phyloP scores from a whole-genome alignment of 2,888 invertebrate species.

The Hirtodrosophila alboralis region DNA sequence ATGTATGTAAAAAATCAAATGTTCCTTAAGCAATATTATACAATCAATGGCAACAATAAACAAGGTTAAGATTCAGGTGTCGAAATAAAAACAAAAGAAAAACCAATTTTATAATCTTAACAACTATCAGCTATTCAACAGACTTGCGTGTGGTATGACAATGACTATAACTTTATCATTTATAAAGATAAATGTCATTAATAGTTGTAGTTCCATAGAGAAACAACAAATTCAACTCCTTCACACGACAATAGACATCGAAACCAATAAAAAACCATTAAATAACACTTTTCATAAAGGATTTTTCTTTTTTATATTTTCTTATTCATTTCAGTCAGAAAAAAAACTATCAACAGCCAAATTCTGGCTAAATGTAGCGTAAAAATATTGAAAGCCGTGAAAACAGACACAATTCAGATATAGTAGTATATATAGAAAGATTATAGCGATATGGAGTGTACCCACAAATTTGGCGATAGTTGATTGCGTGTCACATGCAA shows the following conservation, averaged over 20 bases:
- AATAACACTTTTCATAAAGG: slow-evolving; percentile 53
- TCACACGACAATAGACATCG: slow-evolving; percentile 33
- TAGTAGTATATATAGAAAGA: slow-evolving; percentile 7
- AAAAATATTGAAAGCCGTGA: slow-evolving; percentile 45
- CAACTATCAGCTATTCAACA: neutral
- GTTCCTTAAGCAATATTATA: no score
- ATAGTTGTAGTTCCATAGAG: slow-evolving; percentile 40
- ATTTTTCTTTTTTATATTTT: slow-evolving; percentile 33
- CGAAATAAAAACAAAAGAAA: neutral
- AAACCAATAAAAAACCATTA: slow-evolving; percentile 61
- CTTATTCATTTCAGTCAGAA: neutral
- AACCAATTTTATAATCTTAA: no score
- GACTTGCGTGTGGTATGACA: slow-evolving; percentile 26
- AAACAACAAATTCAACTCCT: slow-evolving; percentile 30
- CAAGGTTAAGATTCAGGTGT: slow-evolving; percentile 9
- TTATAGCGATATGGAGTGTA: slow-evolving; percentile 35
- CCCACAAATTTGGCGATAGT: slow-evolving; percentile 56
- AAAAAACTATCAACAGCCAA: slow-evolving; percentile 28
- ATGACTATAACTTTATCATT: slow-evolving; percentile 23
- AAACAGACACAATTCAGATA: slow-evolving; percentile 13
- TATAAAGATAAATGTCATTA: slow-evolving; percentile 52
- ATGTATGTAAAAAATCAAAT: no score
- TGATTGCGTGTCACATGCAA: slow-evolving; percentile 72
- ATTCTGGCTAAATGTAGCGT: slow-evolving; percentile 60
- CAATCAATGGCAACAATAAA: slow-evolving; percentile 22